Base-by-base conservation (phyloP, 2,888 invertebrate species). In the Sminthurides aquaticus region DNA sequence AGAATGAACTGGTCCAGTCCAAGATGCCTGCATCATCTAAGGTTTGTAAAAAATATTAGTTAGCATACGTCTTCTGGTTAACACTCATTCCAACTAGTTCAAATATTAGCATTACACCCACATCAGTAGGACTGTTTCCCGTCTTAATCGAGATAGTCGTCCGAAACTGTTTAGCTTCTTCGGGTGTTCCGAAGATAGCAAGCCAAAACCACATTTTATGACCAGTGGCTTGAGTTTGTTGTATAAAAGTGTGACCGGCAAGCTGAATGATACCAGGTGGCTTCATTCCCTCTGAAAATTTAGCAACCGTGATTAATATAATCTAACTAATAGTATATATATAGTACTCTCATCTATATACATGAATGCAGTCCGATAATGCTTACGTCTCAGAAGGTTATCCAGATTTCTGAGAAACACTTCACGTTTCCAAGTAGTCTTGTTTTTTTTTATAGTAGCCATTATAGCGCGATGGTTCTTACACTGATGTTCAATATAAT, bases 131-230 rank as follows among this genome's bases (percentile, higher is more conserved):
- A 25, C 57, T 11, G 3, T 15, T 8, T 26, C 57, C 57, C 26
- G 5, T 27, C 57, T 26, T 26, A 15, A 56, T 15, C 8, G 59
- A 11, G 8, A 59, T 3, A 5, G 48, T 48, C 15, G 43, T 24
- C 25, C 24, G 34, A n/a, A 25, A 59, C 5, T 48, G 43, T 43
- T 20, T 20, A 3, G 59, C 59, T 11, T 43, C 59, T 25, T 59
- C 59, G 22, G 59, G 59, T 22, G 48, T 59, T 22, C 59, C 59
- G 5, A 48, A 29, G 8, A 59, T 20, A 29, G 43, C 43, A 8
- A 59, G 48, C 59, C 59, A 59, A 22, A 59, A 59, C 59, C 59
- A 59, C 43, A 59, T 59, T 29, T 59, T 59, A 22, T 25, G 20
- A 29, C 59, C 59, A 15, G 43, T 24, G 20, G 49, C 59, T n/a